Evolutionary conservation across 2,888 invertebrate species (phyloP).

Genomic region (Serrognathus titanus): DNA sequence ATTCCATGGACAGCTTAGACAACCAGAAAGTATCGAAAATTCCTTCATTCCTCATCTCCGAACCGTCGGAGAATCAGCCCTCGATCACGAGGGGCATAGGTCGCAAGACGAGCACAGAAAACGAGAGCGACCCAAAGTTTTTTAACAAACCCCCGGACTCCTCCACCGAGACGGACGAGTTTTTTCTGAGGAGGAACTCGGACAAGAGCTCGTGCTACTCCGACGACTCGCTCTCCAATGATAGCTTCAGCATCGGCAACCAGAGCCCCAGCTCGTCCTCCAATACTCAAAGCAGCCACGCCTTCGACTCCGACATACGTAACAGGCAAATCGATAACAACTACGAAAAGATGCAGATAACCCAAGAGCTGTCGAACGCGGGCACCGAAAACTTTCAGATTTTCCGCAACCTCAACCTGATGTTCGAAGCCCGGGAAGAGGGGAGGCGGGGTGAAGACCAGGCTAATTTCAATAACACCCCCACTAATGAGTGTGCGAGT

Average conservation of each 20-base stretch:
- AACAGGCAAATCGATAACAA: constrained; percentile 34
- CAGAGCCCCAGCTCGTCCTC: constrained; percentile 48
- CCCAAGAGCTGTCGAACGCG: constrained; percentile 39
- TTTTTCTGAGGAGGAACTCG: constrained; percentile 62
- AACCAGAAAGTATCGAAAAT: constrained; percentile 52
- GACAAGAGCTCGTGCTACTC: constrained; percentile 70
- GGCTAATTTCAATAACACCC: constrained; percentile 15
- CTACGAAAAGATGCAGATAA: constrained; percentile 41
- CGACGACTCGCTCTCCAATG: constrained; percentile 71
- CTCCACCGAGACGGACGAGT: constrained; percentile 36
- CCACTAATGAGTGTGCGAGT: constrained; percentile 1
- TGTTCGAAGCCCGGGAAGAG: constrained; percentile 18
- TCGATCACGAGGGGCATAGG: constrained; percentile 72
- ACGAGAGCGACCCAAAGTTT: constrained; percentile 43
- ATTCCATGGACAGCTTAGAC: constrained; percentile 67
- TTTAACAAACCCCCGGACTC: constrained; percentile 20
- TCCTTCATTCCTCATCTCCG: constrained; percentile 68
- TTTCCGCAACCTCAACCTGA: constrained; percentile 40
- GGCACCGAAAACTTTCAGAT: constrained; percentile 42
- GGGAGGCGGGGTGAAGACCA: constrained; percentile 17
- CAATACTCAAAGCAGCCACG: constrained; percentile 45
- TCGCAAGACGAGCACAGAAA: constrained; percentile 62
- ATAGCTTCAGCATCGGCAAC: constrained; percentile 49
- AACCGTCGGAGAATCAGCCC: constrained; percentile 71
- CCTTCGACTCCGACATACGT: constrained; percentile 37